Base-by-base conservation (phyloP, 2,888 invertebrate genomes). In the Ochropacha duplaris region DNA sequence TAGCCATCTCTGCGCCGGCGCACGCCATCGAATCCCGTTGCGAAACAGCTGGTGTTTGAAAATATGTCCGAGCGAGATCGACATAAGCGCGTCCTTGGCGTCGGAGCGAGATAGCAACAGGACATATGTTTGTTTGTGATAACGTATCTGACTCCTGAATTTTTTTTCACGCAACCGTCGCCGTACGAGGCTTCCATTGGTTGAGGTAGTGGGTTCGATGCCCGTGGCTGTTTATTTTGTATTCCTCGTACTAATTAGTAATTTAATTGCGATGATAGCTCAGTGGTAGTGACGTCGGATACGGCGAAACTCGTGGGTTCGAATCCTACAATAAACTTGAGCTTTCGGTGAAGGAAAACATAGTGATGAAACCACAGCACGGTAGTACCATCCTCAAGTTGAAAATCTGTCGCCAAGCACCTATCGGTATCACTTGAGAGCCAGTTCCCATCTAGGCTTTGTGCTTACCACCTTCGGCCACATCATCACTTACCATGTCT, bases 21-120 rank as follows among this genome's bases (percentile, higher is more conserved):
- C 83, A 83, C 71, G 77, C 79, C 68, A 69, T 62, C 54, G 63
- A 69, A 79, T 88, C 85, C 89, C 87, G 87, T 89, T 89, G 79
- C 83, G 76, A 79, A 88, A 88, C 89, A 89, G 88, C 89, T 89
- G 89, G 81, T 78, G 80, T 79, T 78, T 74, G 72, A 81, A 75
- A 74, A 81, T 74, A 74, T 58, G 79, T 57, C 59, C 16, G 74
- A 84, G 57, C 54, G 76, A 72, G 78, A 83, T 14, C 62, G 62
- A 69, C 16, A 49, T 36, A 49, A 49, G n/a, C 34, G 28, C 26
- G 16, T 24, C 19, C 31, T 54, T 24, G 24, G 19, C 9, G 65
- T 60, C 59, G 57, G 70, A 78, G 57, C 11, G 69, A 67, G 78
- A 78, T 16, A 52, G 54, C n/a, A 49, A 55, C 36, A 65, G 57